These are phyloP conservation scores for Heliornis fulica DNA, from an alignment of 2,113 vertebrate species.

Conservation along the genomic window DNA sequence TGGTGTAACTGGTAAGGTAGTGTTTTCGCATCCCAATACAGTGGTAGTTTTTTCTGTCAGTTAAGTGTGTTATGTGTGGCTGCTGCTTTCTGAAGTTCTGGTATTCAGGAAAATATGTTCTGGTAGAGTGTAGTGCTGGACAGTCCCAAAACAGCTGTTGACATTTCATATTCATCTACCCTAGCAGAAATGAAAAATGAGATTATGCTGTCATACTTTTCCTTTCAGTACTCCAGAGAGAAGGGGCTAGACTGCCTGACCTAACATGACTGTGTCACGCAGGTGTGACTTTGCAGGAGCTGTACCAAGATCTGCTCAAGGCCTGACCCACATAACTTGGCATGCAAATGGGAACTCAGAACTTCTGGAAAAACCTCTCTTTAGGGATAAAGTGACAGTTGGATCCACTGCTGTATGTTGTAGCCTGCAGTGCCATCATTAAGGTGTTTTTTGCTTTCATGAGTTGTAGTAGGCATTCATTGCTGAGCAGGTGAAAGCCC, in stretches of 20 bases:
- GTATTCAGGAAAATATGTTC: neutral
- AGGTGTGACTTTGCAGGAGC: neutral
- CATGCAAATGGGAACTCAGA: neutral
- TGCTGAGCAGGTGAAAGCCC: neutral
- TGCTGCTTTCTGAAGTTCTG: neutral
- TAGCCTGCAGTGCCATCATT: neutral
- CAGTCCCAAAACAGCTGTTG: conserved; percentile 21
- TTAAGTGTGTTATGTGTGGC: neutral
- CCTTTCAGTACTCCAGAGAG: neutral
- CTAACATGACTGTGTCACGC: neutral
- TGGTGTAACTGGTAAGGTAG: neutral
- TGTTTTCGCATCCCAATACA: neutral
- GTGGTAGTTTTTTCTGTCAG: rapidly evolving
- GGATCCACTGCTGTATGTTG: neutral
- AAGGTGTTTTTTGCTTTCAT: neutral
- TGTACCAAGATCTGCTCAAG: neutral
- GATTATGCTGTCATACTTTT: neutral
- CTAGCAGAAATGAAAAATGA: conserved; percentile 21
- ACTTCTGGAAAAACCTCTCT: neutral
- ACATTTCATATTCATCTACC: neutral
- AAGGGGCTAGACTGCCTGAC: neutral
- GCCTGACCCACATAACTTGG: neutral
- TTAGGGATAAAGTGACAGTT: neutral
- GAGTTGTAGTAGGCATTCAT: neutral
- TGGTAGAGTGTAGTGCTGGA: neutral